Evolutionary conservation across 2,888 invertebrate species (phyloP), one percentile per base, ranked within the genome.

Genomic region (Dynastes grantii): DNA sequence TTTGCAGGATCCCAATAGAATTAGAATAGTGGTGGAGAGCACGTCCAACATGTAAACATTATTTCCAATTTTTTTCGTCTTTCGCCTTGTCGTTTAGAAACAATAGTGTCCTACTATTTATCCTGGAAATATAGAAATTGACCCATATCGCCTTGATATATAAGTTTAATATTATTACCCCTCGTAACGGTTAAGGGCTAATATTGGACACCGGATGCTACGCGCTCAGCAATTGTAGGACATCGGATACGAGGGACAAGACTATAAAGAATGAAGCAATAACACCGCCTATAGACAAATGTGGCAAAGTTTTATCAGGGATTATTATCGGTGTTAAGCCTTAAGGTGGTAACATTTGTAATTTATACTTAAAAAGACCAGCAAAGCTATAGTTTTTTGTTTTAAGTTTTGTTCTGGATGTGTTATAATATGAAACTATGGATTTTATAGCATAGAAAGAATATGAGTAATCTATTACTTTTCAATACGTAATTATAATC

Each of bases 1-100:
- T 80, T 80, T 78, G 80, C 53, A 78, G 78, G 76, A 78, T 76
- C 55, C 76, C 78, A 76, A 80, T 79, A 79, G 76, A 76, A 79
- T 76, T 68, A 70, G 63, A 79, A 79, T 78, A 78, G 76, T 76
- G 0, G 22, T 22, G 55, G 22, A 68, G 76, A 78, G 51, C 78
- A 64, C 78, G 71, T 78, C 64, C 71, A 78, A 73, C 71, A 73
- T 64, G 73, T 78, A 78, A 71, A 68, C 76, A 75, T 75, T 75
- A 75, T 61, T 75, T 27, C 45, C 61, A 58, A 61, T 61, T 63
- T 75, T 75, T 58, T 51, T 58, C 40, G 11, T 58, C 55, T 73
- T 40, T 61, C 27, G 73, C 29, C 11, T 61, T 45, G 11, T 22
- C 73, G 27, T 40, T 75, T 61, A 22, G 27, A 13, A 49, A 40